These are phyloP conservation scores for Phocoena sinus DNA, from an alignment of 2,113 vertebrate species.

Conservation along the genomic window DNA sequence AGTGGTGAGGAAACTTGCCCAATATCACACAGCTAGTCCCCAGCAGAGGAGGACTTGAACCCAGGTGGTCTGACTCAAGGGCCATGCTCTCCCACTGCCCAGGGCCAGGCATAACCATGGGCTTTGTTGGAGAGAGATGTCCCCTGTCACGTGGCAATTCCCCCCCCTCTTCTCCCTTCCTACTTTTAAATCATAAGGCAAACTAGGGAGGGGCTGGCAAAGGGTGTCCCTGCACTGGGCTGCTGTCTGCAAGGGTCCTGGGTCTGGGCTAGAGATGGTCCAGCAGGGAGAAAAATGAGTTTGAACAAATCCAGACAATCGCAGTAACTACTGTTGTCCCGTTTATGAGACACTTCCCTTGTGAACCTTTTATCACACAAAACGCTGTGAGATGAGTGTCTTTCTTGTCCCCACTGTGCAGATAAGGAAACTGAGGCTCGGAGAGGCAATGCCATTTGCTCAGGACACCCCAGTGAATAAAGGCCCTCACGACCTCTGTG, in stretches of 20 bases:
- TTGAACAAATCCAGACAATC: background rate
- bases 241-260: background rate
- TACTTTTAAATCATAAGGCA: background rate
- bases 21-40: background rate
- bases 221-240: background rate
- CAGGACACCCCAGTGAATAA: background rate
- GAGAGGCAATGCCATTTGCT: background rate
- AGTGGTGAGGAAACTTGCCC: background rate
- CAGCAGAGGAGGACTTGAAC: background rate
- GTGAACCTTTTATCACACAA: background rate
- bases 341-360: background rate
- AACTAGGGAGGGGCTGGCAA: background rate
- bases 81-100: fast-evolving
- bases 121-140: background rate
- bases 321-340: background rate
- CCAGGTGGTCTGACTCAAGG: background rate
- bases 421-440: background rate
- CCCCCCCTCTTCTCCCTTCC: background rate
- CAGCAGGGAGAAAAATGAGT: background rate
- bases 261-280: background rate
- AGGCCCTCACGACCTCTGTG: too few species aligned
- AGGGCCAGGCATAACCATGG: too few species aligned
- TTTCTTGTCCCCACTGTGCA: background rate
- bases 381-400: background rate
- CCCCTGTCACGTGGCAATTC: background rate